phyloP scores from a whole-genome alignment of 2,113 vertebrate species.

The Poeciliopsis prolifica region DNA sequence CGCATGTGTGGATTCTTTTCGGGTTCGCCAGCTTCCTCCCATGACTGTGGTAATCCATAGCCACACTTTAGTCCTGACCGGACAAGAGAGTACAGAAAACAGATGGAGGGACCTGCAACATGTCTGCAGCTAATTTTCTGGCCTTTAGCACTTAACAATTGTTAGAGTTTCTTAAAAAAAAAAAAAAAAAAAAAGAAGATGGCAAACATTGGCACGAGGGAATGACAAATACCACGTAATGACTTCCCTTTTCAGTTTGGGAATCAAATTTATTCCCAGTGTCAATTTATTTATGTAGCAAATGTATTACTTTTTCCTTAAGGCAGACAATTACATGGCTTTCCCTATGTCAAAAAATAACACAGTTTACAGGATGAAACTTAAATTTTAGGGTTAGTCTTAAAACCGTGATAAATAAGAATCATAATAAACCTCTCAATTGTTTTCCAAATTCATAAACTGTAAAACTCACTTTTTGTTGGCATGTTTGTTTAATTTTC shows the following conservation, averaged over 20 bases:
- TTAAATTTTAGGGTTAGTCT: too few relatives aligned
- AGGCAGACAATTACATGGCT: background rate
- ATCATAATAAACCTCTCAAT: too few relatives aligned
- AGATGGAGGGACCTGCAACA: background rate
- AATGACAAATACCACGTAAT: background rate
- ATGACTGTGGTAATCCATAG: background rate
- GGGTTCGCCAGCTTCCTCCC: background rate
- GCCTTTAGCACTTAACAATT: too few relatives aligned
- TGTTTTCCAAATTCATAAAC: too few relatives aligned
- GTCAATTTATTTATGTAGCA: background rate
- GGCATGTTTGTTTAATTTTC: too few relatives aligned
- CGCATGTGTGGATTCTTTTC: background rate
- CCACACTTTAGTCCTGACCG: too few relatives aligned
- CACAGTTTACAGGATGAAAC: background rate
- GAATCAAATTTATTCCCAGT: background rate
- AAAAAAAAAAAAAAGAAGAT: background rate
- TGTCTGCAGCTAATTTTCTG: background rate
- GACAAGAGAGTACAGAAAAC: background rate
- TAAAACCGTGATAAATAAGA: too few relatives aligned
- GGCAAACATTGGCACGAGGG: background rate
- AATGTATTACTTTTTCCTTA: background rate
- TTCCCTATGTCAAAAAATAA: constrained; percentile 12
- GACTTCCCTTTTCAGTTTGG: background rate
- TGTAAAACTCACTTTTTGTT: too few relatives aligned
- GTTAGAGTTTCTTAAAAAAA: too few relatives aligned